These are phyloP conservation scores for Eueremaeus valkanovi DNA, from an alignment of 2,888 invertebrate genomes.

Conservation along the genomic window DNA sequence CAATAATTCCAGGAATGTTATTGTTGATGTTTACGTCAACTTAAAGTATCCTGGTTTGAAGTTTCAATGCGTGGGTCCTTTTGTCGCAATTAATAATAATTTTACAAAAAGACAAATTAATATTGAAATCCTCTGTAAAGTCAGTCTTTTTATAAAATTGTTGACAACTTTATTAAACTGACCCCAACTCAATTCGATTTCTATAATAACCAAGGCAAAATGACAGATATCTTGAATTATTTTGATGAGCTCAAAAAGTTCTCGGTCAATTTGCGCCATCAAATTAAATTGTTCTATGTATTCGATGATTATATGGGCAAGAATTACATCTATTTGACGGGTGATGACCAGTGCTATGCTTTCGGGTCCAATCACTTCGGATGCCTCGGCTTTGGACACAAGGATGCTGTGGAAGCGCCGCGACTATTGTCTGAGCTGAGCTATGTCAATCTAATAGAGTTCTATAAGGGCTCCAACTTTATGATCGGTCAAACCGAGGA, in stretches of 20 bases:
- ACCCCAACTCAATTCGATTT: no score
- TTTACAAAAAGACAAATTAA: no score
- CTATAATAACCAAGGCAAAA: no score
- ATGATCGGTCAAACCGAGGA: conserved; percentile 52
- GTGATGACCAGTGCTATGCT: background rate
- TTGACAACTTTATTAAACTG: no score
- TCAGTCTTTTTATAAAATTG: no score
- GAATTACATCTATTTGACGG: background rate
- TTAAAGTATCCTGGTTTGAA: no score
- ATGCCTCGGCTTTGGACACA: background rate
- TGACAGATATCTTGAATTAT: background rate
- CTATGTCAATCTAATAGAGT: conserved; percentile 46
- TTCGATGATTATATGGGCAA: background rate
- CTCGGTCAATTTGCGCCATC: no score
- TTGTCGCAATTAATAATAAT: no score
- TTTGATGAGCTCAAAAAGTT: background rate
- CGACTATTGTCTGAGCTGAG: background rate
- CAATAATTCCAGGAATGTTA: no score
- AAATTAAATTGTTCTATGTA: background rate
- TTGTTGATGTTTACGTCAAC: no score
- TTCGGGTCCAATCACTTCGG: background rate
- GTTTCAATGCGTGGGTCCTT: no score
- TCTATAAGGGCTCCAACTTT: conserved; percentile 53
- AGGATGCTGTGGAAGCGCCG: background rate
- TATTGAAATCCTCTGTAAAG: no score